phyloP scores from a whole-genome alignment of 2,797 vertebrate genomes.

The Acestrorhynchus altus region DNA sequence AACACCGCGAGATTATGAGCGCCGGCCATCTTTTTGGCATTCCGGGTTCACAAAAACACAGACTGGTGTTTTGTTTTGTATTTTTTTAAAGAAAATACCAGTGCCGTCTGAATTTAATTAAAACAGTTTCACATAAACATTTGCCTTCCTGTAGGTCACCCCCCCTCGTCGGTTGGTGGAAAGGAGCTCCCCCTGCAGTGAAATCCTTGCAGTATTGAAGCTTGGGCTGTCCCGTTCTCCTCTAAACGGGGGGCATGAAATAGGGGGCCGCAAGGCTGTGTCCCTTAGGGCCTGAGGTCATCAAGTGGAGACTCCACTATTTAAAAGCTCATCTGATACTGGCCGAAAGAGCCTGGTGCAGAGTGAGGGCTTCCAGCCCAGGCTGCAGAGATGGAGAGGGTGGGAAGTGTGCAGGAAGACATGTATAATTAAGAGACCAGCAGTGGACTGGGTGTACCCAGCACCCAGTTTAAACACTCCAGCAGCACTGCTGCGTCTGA shows the following conservation, averaged over 20 bases:
- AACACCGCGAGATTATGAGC: constrained; percentile 11
- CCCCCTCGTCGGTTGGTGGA: constrained; percentile 56
- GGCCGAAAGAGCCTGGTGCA: constrained; percentile 78
- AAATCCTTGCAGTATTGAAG: constrained; percentile 48
- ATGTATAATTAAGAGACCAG: not conserved
- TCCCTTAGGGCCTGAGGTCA: constrained; percentile 79
- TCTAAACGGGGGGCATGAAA: constrained; percentile 60
- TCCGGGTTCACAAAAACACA: constrained; percentile 69
- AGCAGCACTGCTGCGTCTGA: no score
- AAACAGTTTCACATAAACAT: constrained; percentile 79
- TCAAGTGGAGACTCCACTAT: constrained; percentile 75
- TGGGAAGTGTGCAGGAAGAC: not conserved
- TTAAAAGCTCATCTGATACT: constrained; percentile 86
- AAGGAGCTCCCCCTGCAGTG: constrained; percentile 40
- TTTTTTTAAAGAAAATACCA: constrained; percentile 76
- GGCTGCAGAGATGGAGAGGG: constrained; percentile 33
- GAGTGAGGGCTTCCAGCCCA: constrained; percentile 80
- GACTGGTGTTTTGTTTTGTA: constrained; percentile 64
- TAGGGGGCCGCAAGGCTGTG: constrained; percentile 67
- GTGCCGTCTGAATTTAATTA: constrained; percentile 76
- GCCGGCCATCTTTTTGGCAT: constrained; percentile 64
- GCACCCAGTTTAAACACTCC: no score
- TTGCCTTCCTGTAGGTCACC: constrained; percentile 72
- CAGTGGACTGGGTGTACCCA: constrained; percentile 61
- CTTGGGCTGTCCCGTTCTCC: constrained; percentile 34